Conservation (phyloP, 1,140 invertebrate species). For the Bombus consobrinus region DNA sequence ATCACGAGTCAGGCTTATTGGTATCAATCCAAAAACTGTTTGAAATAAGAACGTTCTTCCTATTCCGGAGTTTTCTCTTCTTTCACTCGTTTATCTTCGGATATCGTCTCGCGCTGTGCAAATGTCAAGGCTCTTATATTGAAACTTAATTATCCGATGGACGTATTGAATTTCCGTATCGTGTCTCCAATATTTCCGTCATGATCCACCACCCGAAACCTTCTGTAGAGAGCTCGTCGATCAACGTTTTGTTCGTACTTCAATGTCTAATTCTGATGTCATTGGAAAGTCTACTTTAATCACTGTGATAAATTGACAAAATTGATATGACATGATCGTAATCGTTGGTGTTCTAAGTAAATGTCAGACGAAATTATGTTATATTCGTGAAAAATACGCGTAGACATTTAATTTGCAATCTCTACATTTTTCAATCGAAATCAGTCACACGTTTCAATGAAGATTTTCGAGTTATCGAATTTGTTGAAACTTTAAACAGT, state of each 20-base stretch:
- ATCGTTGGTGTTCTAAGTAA: no score
- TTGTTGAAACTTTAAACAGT: no score
- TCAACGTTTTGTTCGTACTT: background rate
- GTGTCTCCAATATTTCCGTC: background rate
- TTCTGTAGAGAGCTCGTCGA: background rate
- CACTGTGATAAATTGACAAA: background rate
- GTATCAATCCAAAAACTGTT: background rate
- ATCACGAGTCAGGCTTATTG: background rate
- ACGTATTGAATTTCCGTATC: constrained; percentile 5
- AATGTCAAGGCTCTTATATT: constrained; percentile 37
- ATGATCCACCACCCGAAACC: background rate
- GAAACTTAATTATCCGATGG: constrained; percentile 26
- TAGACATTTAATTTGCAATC: background rate
- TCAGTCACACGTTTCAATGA: background rate
- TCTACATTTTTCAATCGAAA: background rate
- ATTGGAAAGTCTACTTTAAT: background rate
- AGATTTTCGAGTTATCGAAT: background rate
- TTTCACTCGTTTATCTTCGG: background rate
- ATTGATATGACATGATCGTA: background rate
- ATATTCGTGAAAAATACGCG: background rate
- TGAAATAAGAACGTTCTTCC: background rate
- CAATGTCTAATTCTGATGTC: background rate
- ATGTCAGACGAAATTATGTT: background rate
- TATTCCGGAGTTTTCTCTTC: background rate
- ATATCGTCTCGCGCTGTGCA: background rate